phyloP scores from a whole-genome alignment of 2,888 invertebrate species.

The Trichopoda pennipes region DNA sequence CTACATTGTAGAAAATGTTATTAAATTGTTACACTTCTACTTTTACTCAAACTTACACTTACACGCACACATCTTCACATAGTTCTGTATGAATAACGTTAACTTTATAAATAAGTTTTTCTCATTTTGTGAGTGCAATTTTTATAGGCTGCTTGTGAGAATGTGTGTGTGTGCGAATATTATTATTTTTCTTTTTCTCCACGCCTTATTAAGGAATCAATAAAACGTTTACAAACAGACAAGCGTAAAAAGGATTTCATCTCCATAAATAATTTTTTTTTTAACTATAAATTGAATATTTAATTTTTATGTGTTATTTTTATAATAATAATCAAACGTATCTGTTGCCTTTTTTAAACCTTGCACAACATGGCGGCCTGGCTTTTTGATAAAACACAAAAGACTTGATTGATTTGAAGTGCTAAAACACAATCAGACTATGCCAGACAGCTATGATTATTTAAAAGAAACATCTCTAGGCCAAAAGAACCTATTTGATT shows the following conservation, averaged over 20 bases:
- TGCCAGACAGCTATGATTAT: too few species aligned
- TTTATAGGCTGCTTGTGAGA: background rate
- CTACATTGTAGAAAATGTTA: constrained; percentile 21
- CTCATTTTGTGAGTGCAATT: background rate
- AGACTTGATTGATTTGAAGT: too few species aligned
- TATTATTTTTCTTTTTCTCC: background rate
- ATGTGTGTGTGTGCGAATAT: background rate
- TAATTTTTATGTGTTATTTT: too few species aligned
- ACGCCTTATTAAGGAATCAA: background rate
- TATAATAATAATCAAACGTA: too few species aligned
- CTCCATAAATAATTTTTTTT: too few species aligned
- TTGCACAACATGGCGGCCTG: too few species aligned
- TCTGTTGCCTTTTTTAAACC: too few species aligned
- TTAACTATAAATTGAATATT: too few species aligned
- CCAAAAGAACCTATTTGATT: too few species aligned
- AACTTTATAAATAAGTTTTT: constrained; percentile 1
- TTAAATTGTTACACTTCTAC: constrained; percentile 41
- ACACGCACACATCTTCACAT: background rate
- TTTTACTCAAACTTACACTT: background rate
- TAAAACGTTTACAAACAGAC: background rate
- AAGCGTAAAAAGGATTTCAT: background rate
- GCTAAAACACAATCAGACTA: too few species aligned
- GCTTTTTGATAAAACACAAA: too few species aligned
- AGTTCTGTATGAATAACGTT: background rate
- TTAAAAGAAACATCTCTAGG: too few species aligned